Evolutionary conservation across 2,888 invertebrate genomes (phyloP), one percentile per base, ranked within the genome.

Genomic region (Linnaemya tessellans): DNA sequence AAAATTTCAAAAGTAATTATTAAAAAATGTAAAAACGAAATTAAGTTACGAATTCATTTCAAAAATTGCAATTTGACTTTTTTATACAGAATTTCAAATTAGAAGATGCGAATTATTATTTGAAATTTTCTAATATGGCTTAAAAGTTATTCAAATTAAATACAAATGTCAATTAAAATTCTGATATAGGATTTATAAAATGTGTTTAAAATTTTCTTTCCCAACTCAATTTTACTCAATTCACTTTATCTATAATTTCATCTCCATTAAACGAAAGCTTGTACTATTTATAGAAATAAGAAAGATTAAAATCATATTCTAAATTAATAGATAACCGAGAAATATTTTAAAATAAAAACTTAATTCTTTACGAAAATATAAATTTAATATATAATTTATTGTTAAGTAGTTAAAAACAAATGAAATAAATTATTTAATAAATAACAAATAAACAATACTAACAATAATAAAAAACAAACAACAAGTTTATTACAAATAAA

Each of bases 331-430:
- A 58, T 64, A 82, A 80, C 75, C 64, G 64, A 81, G 68, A 74
- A 81, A 82, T 70, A 79, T 43, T 80, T 79, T 49, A 46, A 79
- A 70, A 80, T 20, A 67, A 54, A 51, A 22, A 67, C 74, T 9
- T 70, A 70, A 75, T 54, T n/a, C 15, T 75, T 65, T 77, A 60
- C 35, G 22, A 79, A 75, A 75, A 77, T 38, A 22, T 70, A 71
- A 60, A n/a, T 51, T 60, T 18, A 56, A 67, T 65, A 77, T 49
- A 67, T 85, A 75, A 80, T 82, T 79, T 82, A 85, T 71, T 85
- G 79, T 85, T 85, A 85, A 85, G 85, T 85, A 85, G 85, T 80
- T 85, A 85, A 82, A 85, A 82, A 71, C 79, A 82, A 85, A 85
- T 82, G 70, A 85, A 82, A 85, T 79, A 71, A 74, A 82, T 85